Evolutionary conservation across 1,140 invertebrate genomes (phyloP).

Genomic region (Sipha flava): DNA sequence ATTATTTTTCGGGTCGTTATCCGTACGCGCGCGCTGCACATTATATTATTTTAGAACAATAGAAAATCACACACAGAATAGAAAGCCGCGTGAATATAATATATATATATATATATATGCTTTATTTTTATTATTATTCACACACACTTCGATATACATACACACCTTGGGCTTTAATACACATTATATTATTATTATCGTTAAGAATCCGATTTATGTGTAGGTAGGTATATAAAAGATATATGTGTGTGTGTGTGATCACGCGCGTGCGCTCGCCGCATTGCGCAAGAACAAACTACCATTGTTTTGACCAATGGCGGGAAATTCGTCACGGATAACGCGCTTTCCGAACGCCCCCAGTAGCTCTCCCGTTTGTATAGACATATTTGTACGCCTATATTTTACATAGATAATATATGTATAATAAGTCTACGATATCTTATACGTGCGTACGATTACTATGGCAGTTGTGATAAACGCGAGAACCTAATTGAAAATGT

Average conservation of each 20-base stretch:
- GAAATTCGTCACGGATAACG: slow-evolving; percentile 24
- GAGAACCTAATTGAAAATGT: no score
- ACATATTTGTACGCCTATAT: neutral
- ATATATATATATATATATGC: neutral
- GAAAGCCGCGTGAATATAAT: neutral
- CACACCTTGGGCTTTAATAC: neutral
- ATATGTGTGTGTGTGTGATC: neutral
- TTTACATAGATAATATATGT: no score
- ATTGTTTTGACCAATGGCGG: slow-evolving; percentile 26
- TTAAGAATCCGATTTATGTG: neutral
- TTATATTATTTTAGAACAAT: slow-evolving; percentile 28
- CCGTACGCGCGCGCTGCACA: neutral
- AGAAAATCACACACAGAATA: slow-evolving; percentile 3
- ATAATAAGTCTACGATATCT: no score
- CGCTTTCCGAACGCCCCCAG: slow-evolving; percentile 8
- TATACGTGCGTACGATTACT: no score
- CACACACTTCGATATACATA: slow-evolving; percentile 9
- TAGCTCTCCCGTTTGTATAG: neutral
- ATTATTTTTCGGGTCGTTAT: neutral
- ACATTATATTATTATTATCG: slow-evolving; percentile 7
- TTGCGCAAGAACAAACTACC: neutral
- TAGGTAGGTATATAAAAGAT: neutral
- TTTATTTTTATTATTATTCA: neutral
- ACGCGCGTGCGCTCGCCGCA: neutral
- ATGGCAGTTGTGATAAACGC: no score